Evolutionary conservation across 2,797 vertebrate species (phyloP).

Genomic region (Mormyrus hasselquistii): DNA sequence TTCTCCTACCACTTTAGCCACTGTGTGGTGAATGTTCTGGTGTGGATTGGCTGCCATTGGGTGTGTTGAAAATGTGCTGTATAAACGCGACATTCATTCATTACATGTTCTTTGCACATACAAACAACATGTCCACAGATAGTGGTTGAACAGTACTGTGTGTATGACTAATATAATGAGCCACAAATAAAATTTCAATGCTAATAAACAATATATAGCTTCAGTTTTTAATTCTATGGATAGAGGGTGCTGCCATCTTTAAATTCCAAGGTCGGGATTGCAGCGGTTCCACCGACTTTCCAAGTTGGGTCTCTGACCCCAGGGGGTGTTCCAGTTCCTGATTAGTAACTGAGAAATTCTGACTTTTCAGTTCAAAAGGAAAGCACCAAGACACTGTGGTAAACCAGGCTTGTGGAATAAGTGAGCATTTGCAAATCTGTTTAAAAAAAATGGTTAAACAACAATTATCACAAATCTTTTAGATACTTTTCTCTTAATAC

Average conservation of each 20-base stretch:
- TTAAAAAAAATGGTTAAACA: neutral
- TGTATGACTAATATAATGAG: neutral
- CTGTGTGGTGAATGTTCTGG: neutral
- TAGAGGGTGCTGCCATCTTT: neutral
- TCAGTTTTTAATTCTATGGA: neutral
- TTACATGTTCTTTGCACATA: neutral
- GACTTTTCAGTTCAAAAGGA: neutral
- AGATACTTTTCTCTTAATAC: neutral
- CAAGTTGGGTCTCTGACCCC: neutral
- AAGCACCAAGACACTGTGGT: neutral
- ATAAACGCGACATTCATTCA: neutral
- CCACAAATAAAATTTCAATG: neutral
- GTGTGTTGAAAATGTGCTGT: neutral
- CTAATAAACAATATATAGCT: neutral
- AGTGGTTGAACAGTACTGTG: neutral
- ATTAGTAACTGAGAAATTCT: neutral
- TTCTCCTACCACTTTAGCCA: neutral
- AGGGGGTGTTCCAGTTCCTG: neutral
- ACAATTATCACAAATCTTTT: neutral
- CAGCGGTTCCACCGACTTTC: neutral
- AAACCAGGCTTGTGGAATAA: neutral
- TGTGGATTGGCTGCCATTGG: neutral
- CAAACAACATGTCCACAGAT: neutral
- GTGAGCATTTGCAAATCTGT: neutral
- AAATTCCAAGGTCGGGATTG: neutral